Conservation (phyloP, 1,140 invertebrate species). For the Dendroctonus ponderosae region DNA sequence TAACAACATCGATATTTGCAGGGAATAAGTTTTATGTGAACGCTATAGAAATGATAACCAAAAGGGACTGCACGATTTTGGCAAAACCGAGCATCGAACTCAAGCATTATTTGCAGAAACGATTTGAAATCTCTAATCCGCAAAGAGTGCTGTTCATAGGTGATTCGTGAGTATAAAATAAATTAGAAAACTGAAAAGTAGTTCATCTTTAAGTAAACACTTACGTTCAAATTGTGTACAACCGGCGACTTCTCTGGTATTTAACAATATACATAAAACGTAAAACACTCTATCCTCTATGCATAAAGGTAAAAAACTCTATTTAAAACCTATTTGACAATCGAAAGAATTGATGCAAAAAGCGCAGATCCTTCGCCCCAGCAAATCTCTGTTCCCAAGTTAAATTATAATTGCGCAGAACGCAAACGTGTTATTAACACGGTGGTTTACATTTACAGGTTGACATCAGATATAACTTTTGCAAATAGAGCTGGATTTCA, state of each 20-base stretch:
- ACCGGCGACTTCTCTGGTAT: too few relatives aligned
- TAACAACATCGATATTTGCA: conserved; percentile 3
- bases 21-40: conserved; percentile 27
- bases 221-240: neutral
- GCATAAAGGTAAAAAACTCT: too few relatives aligned
- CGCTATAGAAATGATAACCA: conserved; percentile 20
- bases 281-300: too few relatives aligned
- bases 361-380: too few relatives aligned
- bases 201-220: neutral
- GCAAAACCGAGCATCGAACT: conserved; percentile 28
- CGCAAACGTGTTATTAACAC: too few relatives aligned
- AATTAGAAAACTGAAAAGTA: too few relatives aligned
- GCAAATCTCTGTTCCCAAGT: neutral
- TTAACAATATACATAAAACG: too few relatives aligned
- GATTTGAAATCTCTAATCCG: conserved; percentile 21
- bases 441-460: conserved; percentile 9
- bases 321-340: too few relatives aligned
- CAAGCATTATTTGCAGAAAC: conserved; percentile 20
- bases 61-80: conserved; percentile 15
- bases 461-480: conserved; percentile 27
- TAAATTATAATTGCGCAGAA: neutral
- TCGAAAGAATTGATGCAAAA: too few relatives aligned
- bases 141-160: conserved; percentile 27
- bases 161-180: conserved; percentile 21
- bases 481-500: conserved; percentile 24